A percentile compares a stretch with the other conserved stretches of the same genome.
phyloP scores from a whole-genome alignment of 1,140 invertebrate species.

The Idris sp. region DNA sequence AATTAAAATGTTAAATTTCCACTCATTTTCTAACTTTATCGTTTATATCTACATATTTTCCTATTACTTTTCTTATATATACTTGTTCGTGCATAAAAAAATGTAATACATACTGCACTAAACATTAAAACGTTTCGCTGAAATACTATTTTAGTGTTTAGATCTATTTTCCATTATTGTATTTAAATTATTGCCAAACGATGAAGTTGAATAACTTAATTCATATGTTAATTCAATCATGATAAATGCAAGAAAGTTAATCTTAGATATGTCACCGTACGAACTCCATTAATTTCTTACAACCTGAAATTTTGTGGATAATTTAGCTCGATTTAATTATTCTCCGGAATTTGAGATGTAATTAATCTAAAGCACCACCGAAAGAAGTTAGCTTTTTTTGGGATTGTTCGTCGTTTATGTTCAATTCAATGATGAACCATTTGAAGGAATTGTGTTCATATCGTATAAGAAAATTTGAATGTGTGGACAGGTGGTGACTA shows the following conservation, averaged over 20 bases:
- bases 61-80: too few species aligned
- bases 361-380: conserved; percentile 43
- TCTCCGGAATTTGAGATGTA: conserved; percentile 41
- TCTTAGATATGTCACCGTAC: conserved; percentile 19
- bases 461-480: conserved; percentile 28
- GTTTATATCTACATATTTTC: too few species aligned
- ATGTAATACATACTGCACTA: too few species aligned
- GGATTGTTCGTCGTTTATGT: conserved; percentile 28
- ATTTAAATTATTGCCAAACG: too few species aligned
- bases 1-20: too few species aligned
- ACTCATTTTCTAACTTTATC: too few species aligned
- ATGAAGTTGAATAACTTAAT: conserved; percentile 5
- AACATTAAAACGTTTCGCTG: too few species aligned
- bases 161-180: too few species aligned
- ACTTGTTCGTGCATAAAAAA: too few species aligned
- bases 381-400: conserved; percentile 36
- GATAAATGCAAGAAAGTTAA: conserved; percentile 35
- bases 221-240: conserved; percentile 24
- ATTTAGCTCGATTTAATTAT: conserved; percentile 40
- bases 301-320: conserved; percentile 28
- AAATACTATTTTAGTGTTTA: too few species aligned
- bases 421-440: conserved; percentile 33
- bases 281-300: conserved; percentile 50
- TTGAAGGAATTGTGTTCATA: conserved; percentile 14
- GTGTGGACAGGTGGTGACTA: conserved; percentile 8